phyloP scores from a whole-genome alignment of 2,888 invertebrate species.

The Perizoma flavofasciatum region DNA sequence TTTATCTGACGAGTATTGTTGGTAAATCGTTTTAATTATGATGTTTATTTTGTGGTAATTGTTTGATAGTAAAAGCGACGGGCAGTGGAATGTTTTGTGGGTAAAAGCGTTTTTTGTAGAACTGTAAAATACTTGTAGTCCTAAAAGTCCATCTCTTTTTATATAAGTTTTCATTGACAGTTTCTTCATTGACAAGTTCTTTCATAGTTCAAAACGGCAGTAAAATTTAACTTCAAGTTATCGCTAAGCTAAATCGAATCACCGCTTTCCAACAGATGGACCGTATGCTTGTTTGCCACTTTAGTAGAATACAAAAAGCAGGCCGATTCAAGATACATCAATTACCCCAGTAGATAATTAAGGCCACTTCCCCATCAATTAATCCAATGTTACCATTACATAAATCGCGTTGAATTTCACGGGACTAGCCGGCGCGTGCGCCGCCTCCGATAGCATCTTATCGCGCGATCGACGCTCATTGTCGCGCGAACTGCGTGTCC shows the following conservation, averaged over 20 bases:
- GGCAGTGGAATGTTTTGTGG: not conserved
- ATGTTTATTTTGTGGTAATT: constrained; percentile 29
- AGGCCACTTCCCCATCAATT: constrained; percentile 54
- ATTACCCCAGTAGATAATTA: constrained; percentile 31
- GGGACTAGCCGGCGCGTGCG: constrained; percentile 66
- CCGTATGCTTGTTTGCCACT: too few relatives aligned
- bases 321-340: not conserved
- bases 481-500: constrained; percentile 65
- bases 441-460: constrained; percentile 63
- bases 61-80: constrained; percentile 6
- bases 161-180: too few relatives aligned
- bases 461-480: constrained; percentile 67
- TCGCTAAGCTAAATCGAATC: too few relatives aligned
- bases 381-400: constrained; percentile 56
- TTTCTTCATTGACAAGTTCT: too few relatives aligned
- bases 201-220: too few relatives aligned
- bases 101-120: too few relatives aligned
- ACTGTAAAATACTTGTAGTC: too few relatives aligned
- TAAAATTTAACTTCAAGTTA: too few relatives aligned
- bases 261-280: too few relatives aligned
- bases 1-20: constrained; percentile 30
- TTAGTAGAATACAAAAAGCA: not conserved
- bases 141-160: too few relatives aligned
- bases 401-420: constrained; percentile 69
- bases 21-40: constrained; percentile 30